phyloP scores from a whole-genome alignment of 2,888 invertebrate species.

The Diachrysia chrysitis region DNA sequence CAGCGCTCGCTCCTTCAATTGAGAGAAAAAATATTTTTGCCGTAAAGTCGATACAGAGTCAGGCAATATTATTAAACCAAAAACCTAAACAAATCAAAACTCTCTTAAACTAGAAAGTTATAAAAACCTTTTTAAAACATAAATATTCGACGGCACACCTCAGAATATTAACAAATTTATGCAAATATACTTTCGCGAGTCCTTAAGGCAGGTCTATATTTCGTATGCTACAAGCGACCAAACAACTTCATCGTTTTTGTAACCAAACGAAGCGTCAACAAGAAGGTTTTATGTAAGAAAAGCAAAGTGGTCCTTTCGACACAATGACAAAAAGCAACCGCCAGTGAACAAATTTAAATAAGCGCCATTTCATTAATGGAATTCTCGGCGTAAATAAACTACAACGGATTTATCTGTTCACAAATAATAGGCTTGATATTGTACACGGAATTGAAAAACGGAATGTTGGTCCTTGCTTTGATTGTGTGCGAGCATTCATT shows the following conservation, averaged over 20 bases:
- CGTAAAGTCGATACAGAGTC: background rate
- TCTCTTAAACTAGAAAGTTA: background rate
- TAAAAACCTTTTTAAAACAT: constrained; percentile 1
- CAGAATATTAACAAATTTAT: constrained; percentile 7
- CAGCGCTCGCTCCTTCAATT: too few species aligned
- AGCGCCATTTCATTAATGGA: constrained; percentile 60
- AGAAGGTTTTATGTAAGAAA: constrained; percentile 43
- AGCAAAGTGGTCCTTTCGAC: constrained; percentile 19
- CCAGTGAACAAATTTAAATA: constrained; percentile 55
- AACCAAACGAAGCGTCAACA: constrained; percentile 37
- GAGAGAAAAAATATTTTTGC: background rate
- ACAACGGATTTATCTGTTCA: constrained; percentile 43
- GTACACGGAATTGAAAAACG: constrained; percentile 7
- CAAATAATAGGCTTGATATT: constrained; percentile 20
- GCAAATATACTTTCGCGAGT: constrained; percentile 2
- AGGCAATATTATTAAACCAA: background rate
- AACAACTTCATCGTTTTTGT: constrained; percentile 31
- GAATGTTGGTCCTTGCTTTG: background rate
- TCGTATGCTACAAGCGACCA: constrained; percentile 8
- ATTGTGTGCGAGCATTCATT: background rate
- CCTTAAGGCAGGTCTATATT: constrained; percentile 5
- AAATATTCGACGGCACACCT: constrained; percentile 6
- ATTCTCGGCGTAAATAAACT: constrained; percentile 49
- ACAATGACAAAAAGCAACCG: constrained; percentile 42
- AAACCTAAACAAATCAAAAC: background rate